A percentile compares a stretch with the other conserved stretches of the same genome.
phyloP scores from a whole-genome alignment of 1,140 invertebrate species.

The Lasioglossum albipes region DNA sequence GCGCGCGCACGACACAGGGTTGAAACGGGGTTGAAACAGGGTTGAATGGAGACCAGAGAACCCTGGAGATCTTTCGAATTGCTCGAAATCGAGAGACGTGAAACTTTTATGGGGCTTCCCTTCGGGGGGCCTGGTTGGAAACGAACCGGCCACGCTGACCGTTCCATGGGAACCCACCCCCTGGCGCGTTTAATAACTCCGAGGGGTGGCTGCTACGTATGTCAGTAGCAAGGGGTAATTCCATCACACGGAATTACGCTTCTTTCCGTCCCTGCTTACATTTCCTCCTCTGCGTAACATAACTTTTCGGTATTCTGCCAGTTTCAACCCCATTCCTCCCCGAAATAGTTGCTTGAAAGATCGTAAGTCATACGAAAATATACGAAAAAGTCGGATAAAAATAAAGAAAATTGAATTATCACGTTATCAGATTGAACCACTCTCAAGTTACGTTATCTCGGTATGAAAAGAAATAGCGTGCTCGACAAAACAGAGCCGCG shows the following conservation, averaged over 20 bases:
- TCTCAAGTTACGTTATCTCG: too few relatives aligned
- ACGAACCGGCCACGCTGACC: slow-evolving; percentile 56
- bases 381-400: too few relatives aligned
- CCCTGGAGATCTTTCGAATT: slow-evolving; percentile 52
- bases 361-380: too few relatives aligned
- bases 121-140: slow-evolving; percentile 14
- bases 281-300: not conserved
- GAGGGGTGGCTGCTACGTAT: slow-evolving; percentile 32
- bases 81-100: slow-evolving; percentile 55
- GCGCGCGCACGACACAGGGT: not conserved
- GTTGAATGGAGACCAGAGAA: slow-evolving; percentile 20
- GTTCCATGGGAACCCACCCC: slow-evolving; percentile 34
- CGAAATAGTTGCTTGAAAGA: too few relatives aligned
- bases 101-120: slow-evolving; percentile 61
- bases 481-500: too few relatives aligned
- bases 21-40: slow-evolving; percentile 12
- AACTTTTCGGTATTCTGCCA: too few relatives aligned
- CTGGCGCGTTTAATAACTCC: slow-evolving; percentile 53
- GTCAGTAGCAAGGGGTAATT: slow-evolving; percentile 54
- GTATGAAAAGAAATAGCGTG: too few relatives aligned
- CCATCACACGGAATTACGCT: slow-evolving; percentile 39
- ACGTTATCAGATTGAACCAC: too few relatives aligned
- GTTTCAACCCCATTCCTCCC: too few relatives aligned
- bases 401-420: too few relatives aligned
- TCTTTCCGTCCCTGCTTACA: not conserved